Evolutionary conservation across 2,888 invertebrate species (phyloP).

Genomic region (Callyntrura sp.): DNA sequence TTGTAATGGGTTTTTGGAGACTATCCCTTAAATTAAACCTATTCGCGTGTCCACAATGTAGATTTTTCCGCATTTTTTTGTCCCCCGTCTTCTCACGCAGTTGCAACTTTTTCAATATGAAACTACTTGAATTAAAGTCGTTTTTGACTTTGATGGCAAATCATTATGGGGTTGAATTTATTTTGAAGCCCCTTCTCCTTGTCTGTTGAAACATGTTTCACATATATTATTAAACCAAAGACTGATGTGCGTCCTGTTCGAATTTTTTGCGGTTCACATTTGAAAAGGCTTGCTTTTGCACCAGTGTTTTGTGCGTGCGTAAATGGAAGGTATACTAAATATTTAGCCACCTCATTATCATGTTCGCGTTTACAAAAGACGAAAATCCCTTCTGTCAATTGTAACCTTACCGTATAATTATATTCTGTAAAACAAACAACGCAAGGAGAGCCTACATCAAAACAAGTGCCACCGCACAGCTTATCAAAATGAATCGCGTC

Average conservation of each 20-base stretch:
- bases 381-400: constrained; percentile 52
- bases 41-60: too few species aligned
- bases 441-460: background rate
- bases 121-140: too few species aligned
- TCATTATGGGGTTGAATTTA: too few species aligned
- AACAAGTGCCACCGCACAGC: background rate
- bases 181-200: too few species aligned
- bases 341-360: constrained; percentile 46
- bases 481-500: constrained; percentile 24
- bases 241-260: too few species aligned
- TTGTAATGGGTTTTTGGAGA: too few species aligned
- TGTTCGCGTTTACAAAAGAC: constrained; percentile 30
- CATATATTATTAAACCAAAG: background rate
- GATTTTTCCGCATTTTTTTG: too few species aligned
- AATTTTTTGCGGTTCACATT: background rate
- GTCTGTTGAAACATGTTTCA: too few species aligned
- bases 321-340: constrained; percentile 14
- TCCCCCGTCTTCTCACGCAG: too few species aligned
- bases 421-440: background rate
- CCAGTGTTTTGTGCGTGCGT: background rate
- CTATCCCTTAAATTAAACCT: too few species aligned
- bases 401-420: constrained; percentile 34
- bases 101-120: too few species aligned
- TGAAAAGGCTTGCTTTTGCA: background rate
- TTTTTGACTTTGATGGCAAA: too few species aligned